Base-by-base conservation (phyloP, 2,888 invertebrate species). In the Uloborus plumipes region DNA sequence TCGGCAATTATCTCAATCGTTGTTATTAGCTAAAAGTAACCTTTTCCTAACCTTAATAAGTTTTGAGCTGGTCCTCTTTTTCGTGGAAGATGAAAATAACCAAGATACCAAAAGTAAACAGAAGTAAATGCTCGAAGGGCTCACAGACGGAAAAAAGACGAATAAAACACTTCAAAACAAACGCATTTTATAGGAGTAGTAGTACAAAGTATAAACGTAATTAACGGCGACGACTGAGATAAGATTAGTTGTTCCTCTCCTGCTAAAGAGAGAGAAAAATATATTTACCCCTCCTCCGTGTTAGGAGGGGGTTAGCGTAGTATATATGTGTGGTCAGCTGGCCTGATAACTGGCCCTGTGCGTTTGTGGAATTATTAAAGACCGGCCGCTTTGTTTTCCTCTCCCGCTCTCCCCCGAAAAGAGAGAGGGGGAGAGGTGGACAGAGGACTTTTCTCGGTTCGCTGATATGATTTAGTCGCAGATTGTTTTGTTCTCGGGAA, bases 351-450 rank as follows among this genome's bases (percentile, higher is more conserved):
- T 73, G 79, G 55, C 62, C 20, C 55, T 80, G 58, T 73, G 79
- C 79, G 79, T 79, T 79, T 79, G 79, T 79, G 79, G 79, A 80
- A 80, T 80, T 80, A 80, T 80, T 80, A 80, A 80, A 80, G 79
- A 73, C 79, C 67, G 73, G 67, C 61, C 73, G 79, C 73, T 80
- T 80, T 80, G 66, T 72, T 47, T 16, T 14, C n/a, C 22, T 50
- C 61, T 22, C 59, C 59, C 47, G n/a, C 22, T 16, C 22, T 31
- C 47, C 53, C 16, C 61, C 11, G 39, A n/a, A n/a, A 49, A 18
- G 49, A 49, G 64, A 9, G 49, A 22, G 59, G n/a, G 47, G 64
- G 62, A n/a, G n/a, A 7, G 55, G 7, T 55, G 18, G n/a, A 55
- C n/a, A 18, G 55, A 18, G 18, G 55, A 55, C 39, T 39, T 59